Percentiles rank a stretch among this genome's conserved stretches.
These are phyloP conservation scores for Drosophila pseudotalamancana DNA, from an alignment of 2,888 invertebrate species.

Conservation along the genomic window DNA sequence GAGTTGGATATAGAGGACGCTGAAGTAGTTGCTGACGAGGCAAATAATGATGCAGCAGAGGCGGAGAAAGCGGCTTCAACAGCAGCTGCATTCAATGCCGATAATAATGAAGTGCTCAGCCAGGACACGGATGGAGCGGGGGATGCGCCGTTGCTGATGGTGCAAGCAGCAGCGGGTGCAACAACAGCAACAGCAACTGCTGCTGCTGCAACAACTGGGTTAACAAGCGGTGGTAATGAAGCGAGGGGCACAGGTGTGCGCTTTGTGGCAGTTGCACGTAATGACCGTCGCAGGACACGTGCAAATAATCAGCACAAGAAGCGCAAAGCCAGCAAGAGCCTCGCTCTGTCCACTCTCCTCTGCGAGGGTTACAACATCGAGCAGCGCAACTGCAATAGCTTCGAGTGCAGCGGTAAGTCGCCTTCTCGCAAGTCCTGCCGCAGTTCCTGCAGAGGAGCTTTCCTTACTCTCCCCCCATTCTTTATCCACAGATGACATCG, in stretches of 20 bases:
- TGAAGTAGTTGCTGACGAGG: slow-evolving; percentile 54
- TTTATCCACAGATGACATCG: slow-evolving; percentile 81
- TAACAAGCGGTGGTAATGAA: slow-evolving; percentile 63
- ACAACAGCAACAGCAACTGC: slow-evolving; percentile 2
- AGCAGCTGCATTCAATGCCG: slow-evolving; percentile 48
- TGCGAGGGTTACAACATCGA: slow-evolving; percentile 85
- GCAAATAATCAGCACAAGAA: slow-evolving; percentile 68
- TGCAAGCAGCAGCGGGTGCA: slow-evolving; percentile 44
- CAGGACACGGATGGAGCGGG: slow-evolving; percentile 24
- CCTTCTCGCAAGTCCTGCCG: neutral
- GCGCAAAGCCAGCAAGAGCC: slow-evolving; percentile 78
- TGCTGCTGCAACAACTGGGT: slow-evolving; percentile 18
- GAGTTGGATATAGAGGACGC: slow-evolving; percentile 19
- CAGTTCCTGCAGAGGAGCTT: neutral
- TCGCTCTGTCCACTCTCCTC: slow-evolving; percentile 81
- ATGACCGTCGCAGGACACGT: slow-evolving; percentile 51
- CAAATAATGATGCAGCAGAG: slow-evolving; percentile 55
- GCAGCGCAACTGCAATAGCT: slow-evolving; percentile 84
- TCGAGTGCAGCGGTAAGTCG: slow-evolving; percentile 83
- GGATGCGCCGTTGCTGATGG: slow-evolving; percentile 49
- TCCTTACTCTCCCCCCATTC: neutral
- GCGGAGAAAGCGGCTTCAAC: slow-evolving; percentile 25
- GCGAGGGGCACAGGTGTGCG: slow-evolving; percentile 55
- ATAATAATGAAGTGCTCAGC: slow-evolving; percentile 60
- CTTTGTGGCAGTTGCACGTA: slow-evolving; percentile 64